Evolutionary conservation across 2,113 vertebrate genomes (phyloP).

Genomic region (Syngnathus scovelli): DNA sequence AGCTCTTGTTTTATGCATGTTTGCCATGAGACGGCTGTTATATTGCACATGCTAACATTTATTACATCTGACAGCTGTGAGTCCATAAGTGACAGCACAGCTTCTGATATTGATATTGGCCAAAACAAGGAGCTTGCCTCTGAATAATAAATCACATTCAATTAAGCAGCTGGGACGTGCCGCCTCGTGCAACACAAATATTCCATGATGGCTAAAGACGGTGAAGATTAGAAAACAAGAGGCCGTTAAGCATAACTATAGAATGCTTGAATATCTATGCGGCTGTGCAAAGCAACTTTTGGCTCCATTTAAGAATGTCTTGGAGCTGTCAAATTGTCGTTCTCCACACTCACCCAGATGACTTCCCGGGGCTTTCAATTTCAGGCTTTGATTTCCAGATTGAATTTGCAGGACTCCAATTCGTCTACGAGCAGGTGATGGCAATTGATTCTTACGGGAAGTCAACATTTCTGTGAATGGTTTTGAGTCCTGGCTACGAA

Average conservation of each 20-base stretch:
- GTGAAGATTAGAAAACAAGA: conserved; percentile 1
- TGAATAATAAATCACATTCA: conserved; percentile 54
- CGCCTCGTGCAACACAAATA: not conserved
- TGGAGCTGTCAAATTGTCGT: conserved; percentile 5
- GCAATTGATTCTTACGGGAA: conserved; percentile 21
- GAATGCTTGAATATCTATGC: not conserved
- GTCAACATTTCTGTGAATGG: conserved; percentile 15
- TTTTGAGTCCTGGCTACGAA: not conserved
- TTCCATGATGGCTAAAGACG: not conserved
- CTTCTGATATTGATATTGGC: conserved; percentile 29
- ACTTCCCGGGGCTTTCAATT: conserved; percentile 19
- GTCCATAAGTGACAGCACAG: conserved; percentile 7
- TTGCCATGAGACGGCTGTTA: not conserved
- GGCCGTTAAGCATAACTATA: not conserved
- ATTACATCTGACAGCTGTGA: conserved; percentile 2
- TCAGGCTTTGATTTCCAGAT: conserved; percentile 33
- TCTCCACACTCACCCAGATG: conserved; percentile 7
- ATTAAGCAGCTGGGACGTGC: conserved; percentile 27
- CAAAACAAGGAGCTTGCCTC: conserved; percentile 23
- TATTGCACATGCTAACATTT: not conserved
- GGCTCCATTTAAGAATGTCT: not conserved
- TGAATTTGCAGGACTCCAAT: conserved; percentile 27
- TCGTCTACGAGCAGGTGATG: conserved; percentile 41
- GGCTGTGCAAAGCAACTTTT: not conserved
- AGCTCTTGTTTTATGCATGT: not conserved